Evolutionary conservation across 2,888 invertebrate species (phyloP).

Genomic region (Caradrina clavipalpis): DNA sequence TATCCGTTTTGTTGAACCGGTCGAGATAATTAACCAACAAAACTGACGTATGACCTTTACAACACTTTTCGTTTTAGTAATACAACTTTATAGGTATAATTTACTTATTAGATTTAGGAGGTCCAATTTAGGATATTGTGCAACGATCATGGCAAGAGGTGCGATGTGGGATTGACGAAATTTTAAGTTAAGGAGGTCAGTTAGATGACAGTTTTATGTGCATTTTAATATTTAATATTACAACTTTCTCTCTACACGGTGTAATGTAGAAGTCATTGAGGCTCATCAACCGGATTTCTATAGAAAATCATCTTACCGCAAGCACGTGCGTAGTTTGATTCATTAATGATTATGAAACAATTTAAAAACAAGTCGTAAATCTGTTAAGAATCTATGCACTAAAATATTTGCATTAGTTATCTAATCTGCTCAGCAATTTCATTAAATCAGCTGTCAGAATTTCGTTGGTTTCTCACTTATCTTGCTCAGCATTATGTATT

Average conservation of each 20-base stretch:
- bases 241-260: conserved; percentile 31
- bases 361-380: neutral
- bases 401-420: conserved; percentile 16
- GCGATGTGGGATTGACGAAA: conserved; percentile 25
- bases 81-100: neutral
- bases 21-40: conserved; percentile 12
- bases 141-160: neutral
- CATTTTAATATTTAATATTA: conserved; percentile 9
- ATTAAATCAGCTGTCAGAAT: conserved; percentile 34
- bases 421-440: neutral
- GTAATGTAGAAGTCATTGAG: neutral
- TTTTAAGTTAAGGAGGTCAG: conserved; percentile 8
- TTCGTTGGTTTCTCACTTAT: neutral
- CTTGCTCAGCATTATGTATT: conserved; percentile 10
- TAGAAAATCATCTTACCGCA: conserved; percentile 36
- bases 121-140: conserved; percentile 6
- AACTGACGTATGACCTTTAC: conserved; percentile 12
- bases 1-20: conserved; percentile 28
- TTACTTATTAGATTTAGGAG: neutral
- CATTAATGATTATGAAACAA: conserved; percentile 16
- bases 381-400: neutral
- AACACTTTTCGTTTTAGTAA: conserved; percentile 18
- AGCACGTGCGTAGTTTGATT: conserved; percentile 11
- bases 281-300: conserved; percentile 17
- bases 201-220: neutral